These are phyloP conservation scores for Oreamnos americanus DNA, from an alignment of 2,113 vertebrate species.

Conservation along the genomic window DNA sequence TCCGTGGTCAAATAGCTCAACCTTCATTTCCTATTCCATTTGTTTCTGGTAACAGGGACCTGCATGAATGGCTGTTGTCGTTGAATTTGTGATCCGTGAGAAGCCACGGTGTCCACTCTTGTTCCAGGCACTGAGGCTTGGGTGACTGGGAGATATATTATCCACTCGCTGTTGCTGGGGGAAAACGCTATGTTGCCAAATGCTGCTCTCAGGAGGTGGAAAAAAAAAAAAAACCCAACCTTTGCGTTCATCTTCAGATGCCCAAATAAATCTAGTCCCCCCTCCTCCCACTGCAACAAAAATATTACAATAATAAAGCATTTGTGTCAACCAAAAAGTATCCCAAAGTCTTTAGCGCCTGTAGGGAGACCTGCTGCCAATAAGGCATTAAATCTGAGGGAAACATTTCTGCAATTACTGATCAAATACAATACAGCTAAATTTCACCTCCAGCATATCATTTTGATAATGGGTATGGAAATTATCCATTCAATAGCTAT, in stretches of 20 bases:
- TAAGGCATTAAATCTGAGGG: constrained; percentile 78
- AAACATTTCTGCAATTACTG: constrained; percentile 83
- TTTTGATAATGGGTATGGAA: constrained; percentile 84
- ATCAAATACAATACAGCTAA: constrained; percentile 82
- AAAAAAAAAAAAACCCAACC: constrained; percentile 64
- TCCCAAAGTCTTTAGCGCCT: constrained; percentile 80
- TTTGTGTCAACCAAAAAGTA: constrained; percentile 78
- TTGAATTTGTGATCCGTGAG: background rate
- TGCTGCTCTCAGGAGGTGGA: constrained; percentile 69
- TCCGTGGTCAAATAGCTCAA: background rate
- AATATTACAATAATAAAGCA: constrained; percentile 79
- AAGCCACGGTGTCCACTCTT: background rate
- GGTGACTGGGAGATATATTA: background rate
- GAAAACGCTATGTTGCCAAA: constrained; percentile 52
- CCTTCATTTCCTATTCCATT: constrained; percentile 14
- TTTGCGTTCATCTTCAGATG: constrained; percentile 73
- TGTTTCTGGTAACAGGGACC: constrained; percentile 37
- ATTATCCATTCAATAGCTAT: constrained; percentile 84
- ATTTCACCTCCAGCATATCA: constrained; percentile 80
- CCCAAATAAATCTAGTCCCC: constrained; percentile 69
- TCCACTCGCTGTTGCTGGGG: constrained; percentile 1
- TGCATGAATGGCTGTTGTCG: background rate
- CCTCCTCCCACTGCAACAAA: constrained; percentile 72
- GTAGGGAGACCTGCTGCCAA: constrained; percentile 73
- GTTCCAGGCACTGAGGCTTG: background rate